Evolutionary conservation across 2,113 vertebrate genomes (phyloP), one percentile per base, ranked within the genome.

Genomic region (Cnemophilus loriae): DNA sequence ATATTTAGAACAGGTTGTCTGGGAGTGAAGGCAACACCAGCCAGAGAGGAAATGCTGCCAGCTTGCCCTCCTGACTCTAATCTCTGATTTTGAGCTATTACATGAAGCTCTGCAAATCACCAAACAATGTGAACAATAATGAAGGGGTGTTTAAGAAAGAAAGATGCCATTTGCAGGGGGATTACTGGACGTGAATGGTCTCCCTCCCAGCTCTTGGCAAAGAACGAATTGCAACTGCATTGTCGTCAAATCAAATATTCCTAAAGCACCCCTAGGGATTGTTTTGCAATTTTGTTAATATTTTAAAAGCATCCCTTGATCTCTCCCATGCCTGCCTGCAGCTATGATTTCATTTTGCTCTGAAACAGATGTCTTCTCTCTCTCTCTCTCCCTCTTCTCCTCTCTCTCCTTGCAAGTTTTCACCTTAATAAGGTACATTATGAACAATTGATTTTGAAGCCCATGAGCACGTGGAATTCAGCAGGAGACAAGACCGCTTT

Each of bases 251-350:
- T 93, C 93, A 96, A 86, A 96, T 81, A 87, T 44, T 91, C 71
- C 75, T 84, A 91, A 84, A 93, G 81, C 49, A 91, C 56, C 65
- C 75, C 68, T 65, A 80, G 70, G 96, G 87, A 91, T 68, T 94
- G 77, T 60, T 96, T 89, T 93, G 74, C 80, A 91, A 93, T 93
- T 93, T 75, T 91, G 56, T 91, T 84, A 97, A 96, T 96, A 96
- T 95, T 97, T 95, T 93, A 89, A 97, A 97, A 96, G 93, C 92
- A 91, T 92, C 68, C 85, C 93, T 95, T 93, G 80, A 95, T 96
- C 96, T 96, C 65, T 64, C 28, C 56, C 52, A 39, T 65, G 67
- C 70, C 86, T 91, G 70, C 47, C 39, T 88, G 75, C 73, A 90
- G 83, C 55, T 87, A 49, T 52, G 41, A 53, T 96, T 96, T 95